Base-by-base conservation (phyloP, 1,140 invertebrate genomes). In the Rhagoletis pomonella region DNA sequence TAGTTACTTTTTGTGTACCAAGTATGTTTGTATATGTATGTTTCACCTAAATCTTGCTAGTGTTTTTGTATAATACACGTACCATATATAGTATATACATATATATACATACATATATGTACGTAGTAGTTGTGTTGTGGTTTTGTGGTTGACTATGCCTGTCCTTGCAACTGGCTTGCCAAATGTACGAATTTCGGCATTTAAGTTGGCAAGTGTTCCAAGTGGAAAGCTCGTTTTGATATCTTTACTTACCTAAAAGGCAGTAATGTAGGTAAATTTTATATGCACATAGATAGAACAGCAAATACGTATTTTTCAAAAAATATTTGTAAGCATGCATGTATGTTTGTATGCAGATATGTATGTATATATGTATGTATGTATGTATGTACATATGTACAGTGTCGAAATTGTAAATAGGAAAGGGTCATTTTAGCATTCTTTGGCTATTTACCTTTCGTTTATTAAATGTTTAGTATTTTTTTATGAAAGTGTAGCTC, bases 121-220 rank as follows among this genome's bases (percentile, higher is more conserved):
- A 14, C 44, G 65, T 42, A 17, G 50, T 55, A 55, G 50, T 55
- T 5, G 10, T 55, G n/a, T 9, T 65, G 62, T 19, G 50, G 50
- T 55, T 29, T 55, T 55, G 50, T 10, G 2, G 50, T 55, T 55
- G 7, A 65, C 19, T 19, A 65, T 67, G 64, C 29, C 64, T 67
- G 64, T 67, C 64, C 64, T 67, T 42, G n/a, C 64, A 42, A 67
- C 29, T 29, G 39, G 39, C 39, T 67, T 67, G 39, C 12, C 67
- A 42, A 73, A 73, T 73, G 39, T 39, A 42, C 17, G 67, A 73
- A 73, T 73, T 73, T 17, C 39, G 67, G 67, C 67, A 73, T 73
- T 73, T 73, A 44, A 6, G 2, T n/a, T 73, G 39, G 67, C 44
- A 17, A 39, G 39, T 73, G 44, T 44, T 42, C 12, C 42, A 14